Evolutionary conservation across 2,113 vertebrate genomes (phyloP).

Genomic region (rabbit (Oryctolagus cuniculus)): mOryCun1.1 NC_091447.1:47375001-47375500

Average conservation of each 20-base stretch:
- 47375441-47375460: too few relatives aligned
- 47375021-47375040: not conserved
- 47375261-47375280: slow-evolving; percentile 52
- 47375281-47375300: slow-evolving; percentile 2
- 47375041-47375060: not conserved
- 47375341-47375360: slow-evolving; percentile 38
- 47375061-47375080: slow-evolving; percentile 41
- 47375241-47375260: not conserved
- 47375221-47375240: slow-evolving; percentile 31
- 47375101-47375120: not conserved
- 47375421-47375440: too few relatives aligned
- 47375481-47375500: too few relatives aligned
- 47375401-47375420: too few relatives aligned
- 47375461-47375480: too few relatives aligned
- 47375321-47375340: slow-evolving; percentile 9
- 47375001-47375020: not conserved
- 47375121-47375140: not conserved
- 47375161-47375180: not conserved
- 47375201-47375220: slow-evolving; percentile 44
- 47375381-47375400: too few relatives aligned
- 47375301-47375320: slow-evolving; percentile 37
- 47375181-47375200: slow-evolving; percentile 16
- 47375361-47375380: slow-evolving; percentile 20
- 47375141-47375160: not conserved
- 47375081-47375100: not conserved